Base-by-base conservation (phyloP, 1,140 invertebrate species). In the Drosophila ercepeae region DNA sequence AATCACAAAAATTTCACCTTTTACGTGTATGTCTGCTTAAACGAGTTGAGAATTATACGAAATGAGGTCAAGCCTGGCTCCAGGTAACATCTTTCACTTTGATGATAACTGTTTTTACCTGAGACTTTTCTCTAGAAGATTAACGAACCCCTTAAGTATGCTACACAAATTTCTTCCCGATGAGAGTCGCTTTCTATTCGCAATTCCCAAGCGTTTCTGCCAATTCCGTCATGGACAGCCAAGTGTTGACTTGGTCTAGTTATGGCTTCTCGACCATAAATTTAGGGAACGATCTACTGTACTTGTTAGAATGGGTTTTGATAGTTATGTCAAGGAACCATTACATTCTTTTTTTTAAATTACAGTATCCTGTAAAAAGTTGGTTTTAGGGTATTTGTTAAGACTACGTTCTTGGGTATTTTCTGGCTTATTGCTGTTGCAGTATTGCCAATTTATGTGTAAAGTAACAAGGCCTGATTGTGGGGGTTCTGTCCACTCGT, bases 201-300 rank as follows among this genome's bases (percentile, higher is more conserved):
- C 5, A 54, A 53, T 68, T 68, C 64, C 13, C 29, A 68, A 46
- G 9, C 8, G 3, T 29, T 29, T 68, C n/a, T 23, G 6, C 7
- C 18, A 2, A 7, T 6, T 3, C 2, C 0, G 11, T 0, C 4
- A 7, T 23, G 4, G 29, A 67, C 1, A 39, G 11, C n/a, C 23
- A 7, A 18, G 16, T 19, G 14, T 9, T 9, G 11, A 4, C 29
- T 11, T 32, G 11, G 29, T 9, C 9, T 11, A 42, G 73, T 83
- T 84, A 84, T 89, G 79, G 83, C 90, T 91, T 91, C 91, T 92
- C 91, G 91, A 91, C 91, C 92, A n/a, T n/a, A n/a, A n/a, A n/a
- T n/a, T n/a, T n/a, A n/a, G n/a, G n/a, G n/a, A n/a, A n/a, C n/a
- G n/a, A n/a, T n/a, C n/a, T n/a, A n/a, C n/a, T n/a, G n/a, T n/a